These are phyloP conservation scores for Peromyscus eremicus DNA, from an alignment of 2,797 vertebrate species.

Conservation along the genomic window DNA sequence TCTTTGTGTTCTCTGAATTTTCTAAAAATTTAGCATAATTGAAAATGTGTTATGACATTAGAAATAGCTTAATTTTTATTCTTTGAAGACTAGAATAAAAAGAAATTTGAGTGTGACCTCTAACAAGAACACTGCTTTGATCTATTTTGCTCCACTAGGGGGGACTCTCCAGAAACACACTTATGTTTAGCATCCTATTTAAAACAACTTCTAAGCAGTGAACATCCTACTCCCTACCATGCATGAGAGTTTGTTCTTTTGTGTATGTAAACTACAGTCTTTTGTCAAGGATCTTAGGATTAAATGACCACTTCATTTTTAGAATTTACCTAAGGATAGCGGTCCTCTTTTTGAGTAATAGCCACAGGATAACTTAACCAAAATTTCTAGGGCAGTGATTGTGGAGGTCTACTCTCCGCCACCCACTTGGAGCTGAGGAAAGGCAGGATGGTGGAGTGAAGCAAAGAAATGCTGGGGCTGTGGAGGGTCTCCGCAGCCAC, in stretches of 20 bases:
- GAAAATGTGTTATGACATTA: not conserved
- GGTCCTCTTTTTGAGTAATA: not conserved
- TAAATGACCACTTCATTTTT: not conserved
- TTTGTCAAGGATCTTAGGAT: not conserved
- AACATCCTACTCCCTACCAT: not conserved
- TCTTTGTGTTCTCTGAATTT: conserved; percentile 2
- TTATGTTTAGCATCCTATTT: not conserved
- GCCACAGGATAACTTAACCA: not conserved
- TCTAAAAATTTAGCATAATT: conserved; percentile 22
- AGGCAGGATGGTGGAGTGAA: not conserved
- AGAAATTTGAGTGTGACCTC: not conserved
- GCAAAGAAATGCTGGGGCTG: not conserved
- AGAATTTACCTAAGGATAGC: not conserved
- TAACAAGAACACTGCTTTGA: not conserved
- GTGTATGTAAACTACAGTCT: not conserved
- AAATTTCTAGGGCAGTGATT: not conserved
- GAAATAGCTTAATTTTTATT: not conserved
- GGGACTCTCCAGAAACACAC: not conserved
- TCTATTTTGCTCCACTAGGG: not conserved
- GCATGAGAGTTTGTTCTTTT: not conserved
- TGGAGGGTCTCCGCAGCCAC: not conserved
- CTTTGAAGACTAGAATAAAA: not conserved
- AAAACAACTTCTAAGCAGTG: not conserved
- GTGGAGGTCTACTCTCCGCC: not conserved
- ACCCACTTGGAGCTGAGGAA: not conserved